phyloP scores from a whole-genome alignment of 2,888 invertebrate genomes.

The Dysmachus trigonus region DNA sequence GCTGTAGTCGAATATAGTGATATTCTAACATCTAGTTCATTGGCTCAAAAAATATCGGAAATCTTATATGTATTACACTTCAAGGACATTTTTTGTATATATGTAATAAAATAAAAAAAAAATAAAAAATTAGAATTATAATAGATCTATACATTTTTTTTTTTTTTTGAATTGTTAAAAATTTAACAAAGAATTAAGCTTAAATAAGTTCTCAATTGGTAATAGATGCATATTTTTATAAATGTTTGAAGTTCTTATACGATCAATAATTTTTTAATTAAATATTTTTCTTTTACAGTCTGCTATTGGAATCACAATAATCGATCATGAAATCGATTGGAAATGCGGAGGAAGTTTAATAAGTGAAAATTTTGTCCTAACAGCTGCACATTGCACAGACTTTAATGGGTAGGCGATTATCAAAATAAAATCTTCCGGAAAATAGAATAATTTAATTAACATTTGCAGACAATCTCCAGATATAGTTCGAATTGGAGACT shows the following conservation, averaged over 20 bases:
- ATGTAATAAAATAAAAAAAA: no score
- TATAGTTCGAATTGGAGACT: conserved; percentile 65
- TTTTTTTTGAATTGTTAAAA: no score
- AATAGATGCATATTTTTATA: no score
- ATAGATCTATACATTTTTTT: no score
- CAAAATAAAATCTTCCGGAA: neutral
- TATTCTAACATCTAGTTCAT: no score
- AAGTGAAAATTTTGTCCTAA: conserved; percentile 22
- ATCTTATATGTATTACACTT: no score
- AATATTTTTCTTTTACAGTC: neutral
- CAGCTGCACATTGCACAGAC: conserved; percentile 40
- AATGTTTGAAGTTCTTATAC: neutral
- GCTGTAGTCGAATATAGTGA: no score
- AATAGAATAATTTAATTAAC: neutral
- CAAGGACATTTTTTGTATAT: no score
- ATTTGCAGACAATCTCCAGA: conserved; percentile 57
- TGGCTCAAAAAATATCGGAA: no score
- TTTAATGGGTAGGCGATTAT: conserved; percentile 26
- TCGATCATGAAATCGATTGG: conserved; percentile 2
- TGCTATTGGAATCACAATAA: neutral
- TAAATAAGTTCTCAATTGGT: no score
- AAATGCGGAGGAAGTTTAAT: conserved; percentile 41
- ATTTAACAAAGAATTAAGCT: no score
- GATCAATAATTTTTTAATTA: neutral
- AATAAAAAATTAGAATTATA: no score